Conservation (phyloP, 2,797 vertebrate species). For the Semaprochilodus insignis region DNA sequence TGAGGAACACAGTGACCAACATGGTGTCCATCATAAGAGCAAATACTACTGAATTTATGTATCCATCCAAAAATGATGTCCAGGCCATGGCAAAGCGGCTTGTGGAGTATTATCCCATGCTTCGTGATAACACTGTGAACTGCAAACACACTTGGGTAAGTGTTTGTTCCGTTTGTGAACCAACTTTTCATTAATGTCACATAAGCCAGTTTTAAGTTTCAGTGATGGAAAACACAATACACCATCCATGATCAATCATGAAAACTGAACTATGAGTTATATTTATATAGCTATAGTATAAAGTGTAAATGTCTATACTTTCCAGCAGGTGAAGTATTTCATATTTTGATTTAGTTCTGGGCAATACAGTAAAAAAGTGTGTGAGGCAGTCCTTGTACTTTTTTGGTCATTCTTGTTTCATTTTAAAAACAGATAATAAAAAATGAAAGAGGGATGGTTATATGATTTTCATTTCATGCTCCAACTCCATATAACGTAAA, state of each 20-base stretch:
- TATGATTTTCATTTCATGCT: too few species aligned
- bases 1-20: slow-evolving; percentile 60
- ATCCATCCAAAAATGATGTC: slow-evolving; percentile 53
- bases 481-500: too few species aligned
- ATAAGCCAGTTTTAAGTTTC: too few species aligned
- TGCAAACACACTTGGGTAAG: slow-evolving; percentile 1
- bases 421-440: too few species aligned
- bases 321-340: background rate
- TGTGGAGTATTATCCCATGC: slow-evolving; percentile 56
- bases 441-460: too few species aligned
- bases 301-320: background rate
- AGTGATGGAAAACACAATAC: background rate
- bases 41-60: slow-evolving; percentile 55
- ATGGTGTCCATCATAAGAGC: slow-evolving; percentile 62
- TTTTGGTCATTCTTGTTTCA: too few species aligned
- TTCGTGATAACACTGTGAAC: slow-evolving; percentile 1
- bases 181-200: background rate
- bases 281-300: slow-evolving; percentile 6
- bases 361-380: too few species aligned
- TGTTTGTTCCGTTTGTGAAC: slow-evolving; percentile 1
- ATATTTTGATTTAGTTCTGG: background rate
- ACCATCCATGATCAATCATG: background rate
- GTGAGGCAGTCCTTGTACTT: background rate
- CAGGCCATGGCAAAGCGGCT: slow-evolving; percentile 42
- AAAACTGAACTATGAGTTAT: background rate